Evolutionary conservation across 2,888 invertebrate species (phyloP).

Genomic region (Cheilosia variabilis): DNA sequence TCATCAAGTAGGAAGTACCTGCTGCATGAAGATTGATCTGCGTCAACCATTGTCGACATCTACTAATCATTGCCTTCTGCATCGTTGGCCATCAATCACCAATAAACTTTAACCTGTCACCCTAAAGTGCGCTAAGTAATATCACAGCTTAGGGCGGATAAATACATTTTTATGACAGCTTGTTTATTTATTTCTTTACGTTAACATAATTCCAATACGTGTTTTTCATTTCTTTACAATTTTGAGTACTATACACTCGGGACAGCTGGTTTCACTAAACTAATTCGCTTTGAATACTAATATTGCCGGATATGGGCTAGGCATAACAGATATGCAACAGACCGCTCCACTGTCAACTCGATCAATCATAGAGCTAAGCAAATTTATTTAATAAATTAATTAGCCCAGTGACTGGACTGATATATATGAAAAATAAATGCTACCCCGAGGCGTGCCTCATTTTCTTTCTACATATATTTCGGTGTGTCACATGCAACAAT

Average conservation of each 20-base stretch:
- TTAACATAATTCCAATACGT: too few species aligned
- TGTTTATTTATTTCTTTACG: too few species aligned
- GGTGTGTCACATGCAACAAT: background rate
- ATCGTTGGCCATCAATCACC: too few species aligned
- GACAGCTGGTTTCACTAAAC: background rate
- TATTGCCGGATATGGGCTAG: background rate
- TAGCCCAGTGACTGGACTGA: constrained; percentile 26
- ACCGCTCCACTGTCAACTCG: constrained; percentile 19
- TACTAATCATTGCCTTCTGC: too few species aligned
- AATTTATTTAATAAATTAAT: constrained; percentile 54
- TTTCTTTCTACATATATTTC: background rate
- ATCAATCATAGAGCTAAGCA: constrained; percentile 38
- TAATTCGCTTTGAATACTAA: constrained; percentile 19
- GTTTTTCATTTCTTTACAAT: too few species aligned
- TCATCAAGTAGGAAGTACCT: too few species aligned
- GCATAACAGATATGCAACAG: background rate
- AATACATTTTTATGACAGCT: too few species aligned
- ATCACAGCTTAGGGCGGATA: too few species aligned
- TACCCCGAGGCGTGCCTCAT: constrained; percentile 23
- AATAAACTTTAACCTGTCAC: too few species aligned
- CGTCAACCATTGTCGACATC: too few species aligned
- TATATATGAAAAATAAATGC: constrained; percentile 6
- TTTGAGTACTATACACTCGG: background rate
- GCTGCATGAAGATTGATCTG: too few species aligned
- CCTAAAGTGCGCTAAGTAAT: too few species aligned